A percentile compares a stretch with the other conserved stretches of the same genome.
Evolutionary conservation across 2,888 invertebrate genomes (phyloP).

Genomic region (Tipula unca): DNA sequence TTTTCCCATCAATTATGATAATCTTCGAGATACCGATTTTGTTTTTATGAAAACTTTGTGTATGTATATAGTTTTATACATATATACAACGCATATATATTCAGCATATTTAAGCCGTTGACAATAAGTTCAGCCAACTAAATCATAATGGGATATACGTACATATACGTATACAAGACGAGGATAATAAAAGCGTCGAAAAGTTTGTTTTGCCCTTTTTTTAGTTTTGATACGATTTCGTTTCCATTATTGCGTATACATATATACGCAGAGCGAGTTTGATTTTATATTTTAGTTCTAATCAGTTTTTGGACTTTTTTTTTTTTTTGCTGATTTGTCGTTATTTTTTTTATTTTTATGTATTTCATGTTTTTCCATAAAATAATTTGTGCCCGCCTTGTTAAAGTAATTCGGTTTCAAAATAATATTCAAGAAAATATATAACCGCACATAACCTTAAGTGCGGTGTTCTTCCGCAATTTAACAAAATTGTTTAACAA

Average conservation of each 20-base stretch:
- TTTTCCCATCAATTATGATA: slow-evolving; percentile 8
- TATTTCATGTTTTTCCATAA: neutral
- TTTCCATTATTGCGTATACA: too few species aligned
- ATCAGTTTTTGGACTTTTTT: neutral
- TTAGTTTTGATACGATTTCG: neutral
- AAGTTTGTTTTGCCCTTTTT: neutral
- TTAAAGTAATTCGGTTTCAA: neutral
- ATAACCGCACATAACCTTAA: neutral
- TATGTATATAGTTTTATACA: neutral
- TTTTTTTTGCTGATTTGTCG: neutral
- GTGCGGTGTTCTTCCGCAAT: neutral
- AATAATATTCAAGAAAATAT: neutral
- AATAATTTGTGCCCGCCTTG: too few species aligned
- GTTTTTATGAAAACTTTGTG: neutral
- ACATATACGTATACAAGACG: neutral
- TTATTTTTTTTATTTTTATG: neutral
- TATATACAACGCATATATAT: too few species aligned
- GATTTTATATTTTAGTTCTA: neutral
- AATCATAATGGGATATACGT: neutral
- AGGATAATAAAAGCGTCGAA: neutral
- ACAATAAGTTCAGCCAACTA: neutral
- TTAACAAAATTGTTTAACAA: neutral
- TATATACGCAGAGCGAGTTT: neutral
- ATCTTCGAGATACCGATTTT: neutral
- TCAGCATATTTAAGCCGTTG: neutral